Evolutionary conservation across 2,113 vertebrate species (phyloP).

Genomic region (Dromiciops gliroides): DNA sequence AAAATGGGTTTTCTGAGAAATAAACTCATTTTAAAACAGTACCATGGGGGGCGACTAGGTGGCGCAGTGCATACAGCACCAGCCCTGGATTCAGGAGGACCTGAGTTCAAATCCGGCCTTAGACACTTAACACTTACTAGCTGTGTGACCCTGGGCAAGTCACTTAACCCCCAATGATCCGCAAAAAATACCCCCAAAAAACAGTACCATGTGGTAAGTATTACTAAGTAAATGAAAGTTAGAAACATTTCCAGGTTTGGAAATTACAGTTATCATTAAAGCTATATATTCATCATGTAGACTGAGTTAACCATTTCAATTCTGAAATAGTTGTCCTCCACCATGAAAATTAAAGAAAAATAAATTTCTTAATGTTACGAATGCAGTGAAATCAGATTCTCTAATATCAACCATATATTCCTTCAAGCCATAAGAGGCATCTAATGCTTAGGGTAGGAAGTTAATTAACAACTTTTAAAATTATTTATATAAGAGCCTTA

Average conservation of each 20-base stretch:
- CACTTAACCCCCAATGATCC: too few species aligned
- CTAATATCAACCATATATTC: neutral
- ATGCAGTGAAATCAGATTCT: neutral
- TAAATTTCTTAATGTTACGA: neutral
- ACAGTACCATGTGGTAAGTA: neutral
- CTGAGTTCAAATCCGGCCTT: too few species aligned
- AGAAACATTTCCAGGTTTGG: neutral
- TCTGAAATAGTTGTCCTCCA: neutral
- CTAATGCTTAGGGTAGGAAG: conserved; percentile 32
- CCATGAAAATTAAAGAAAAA: conserved; percentile 21
- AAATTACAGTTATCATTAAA: conserved; percentile 17
- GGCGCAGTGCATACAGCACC: too few species aligned
- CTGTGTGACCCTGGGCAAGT: too few species aligned
- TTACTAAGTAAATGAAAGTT: neutral
- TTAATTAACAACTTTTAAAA: neutral
- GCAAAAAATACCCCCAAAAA: too few species aligned
- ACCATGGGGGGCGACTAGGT: too few species aligned
- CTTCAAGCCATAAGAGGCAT: neutral
- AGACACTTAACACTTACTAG: too few species aligned
- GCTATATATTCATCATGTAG: neutral
- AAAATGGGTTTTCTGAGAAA: conserved; percentile 33
- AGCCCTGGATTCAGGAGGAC: too few species aligned
- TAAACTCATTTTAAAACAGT: conserved; percentile 43
- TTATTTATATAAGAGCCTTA: conserved; percentile 65
- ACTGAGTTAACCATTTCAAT: neutral